Conservation (phyloP, 2,113 vertebrate genomes). For the Psettodes erumei region DNA sequence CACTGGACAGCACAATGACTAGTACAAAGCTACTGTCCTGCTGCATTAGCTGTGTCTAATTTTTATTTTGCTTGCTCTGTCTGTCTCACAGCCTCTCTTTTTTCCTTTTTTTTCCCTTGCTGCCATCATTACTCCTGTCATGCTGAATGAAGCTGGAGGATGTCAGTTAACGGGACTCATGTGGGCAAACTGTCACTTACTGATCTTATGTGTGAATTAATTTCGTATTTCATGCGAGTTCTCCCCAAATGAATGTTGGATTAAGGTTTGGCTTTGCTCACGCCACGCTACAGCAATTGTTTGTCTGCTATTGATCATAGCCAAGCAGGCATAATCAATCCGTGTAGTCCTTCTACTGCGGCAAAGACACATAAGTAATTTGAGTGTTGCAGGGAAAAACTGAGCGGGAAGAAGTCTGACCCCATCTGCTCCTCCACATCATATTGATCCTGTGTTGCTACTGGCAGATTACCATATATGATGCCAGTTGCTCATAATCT, state of each 20-base stretch:
- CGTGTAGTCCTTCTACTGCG: background rate
- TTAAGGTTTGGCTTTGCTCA: slow-evolving; percentile 37
- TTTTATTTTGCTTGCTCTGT: slow-evolving; percentile 55
- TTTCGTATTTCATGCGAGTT: slow-evolving; percentile 23
- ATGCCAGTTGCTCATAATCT: slow-evolving; percentile 57
- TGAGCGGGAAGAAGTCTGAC: slow-evolving; percentile 36
- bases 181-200: slow-evolving; percentile 56
- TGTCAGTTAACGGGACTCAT: slow-evolving; percentile 43
- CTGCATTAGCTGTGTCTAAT: slow-evolving; percentile 77
- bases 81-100: slow-evolving; percentile 26
- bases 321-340: slow-evolving; percentile 57
- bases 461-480: slow-evolving; percentile 6
- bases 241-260: slow-evolving; percentile 25
- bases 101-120: background rate
- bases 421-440: slow-evolving; percentile 32
- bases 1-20: slow-evolving; percentile 71
- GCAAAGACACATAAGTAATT: slow-evolving; percentile 24
- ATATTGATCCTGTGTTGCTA: slow-evolving; percentile 51
- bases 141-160: slow-evolving; percentile 41
- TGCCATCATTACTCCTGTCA: slow-evolving; percentile 55
- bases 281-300: slow-evolving; percentile 49
- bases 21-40: slow-evolving; percentile 77
- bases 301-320: slow-evolving; percentile 79
- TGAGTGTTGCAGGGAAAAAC: slow-evolving; percentile 23
- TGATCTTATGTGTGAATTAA: slow-evolving; percentile 55